phyloP scores from a whole-genome alignment of 2,113 vertebrate genomes.

The Marmota flaviventris region DNA sequence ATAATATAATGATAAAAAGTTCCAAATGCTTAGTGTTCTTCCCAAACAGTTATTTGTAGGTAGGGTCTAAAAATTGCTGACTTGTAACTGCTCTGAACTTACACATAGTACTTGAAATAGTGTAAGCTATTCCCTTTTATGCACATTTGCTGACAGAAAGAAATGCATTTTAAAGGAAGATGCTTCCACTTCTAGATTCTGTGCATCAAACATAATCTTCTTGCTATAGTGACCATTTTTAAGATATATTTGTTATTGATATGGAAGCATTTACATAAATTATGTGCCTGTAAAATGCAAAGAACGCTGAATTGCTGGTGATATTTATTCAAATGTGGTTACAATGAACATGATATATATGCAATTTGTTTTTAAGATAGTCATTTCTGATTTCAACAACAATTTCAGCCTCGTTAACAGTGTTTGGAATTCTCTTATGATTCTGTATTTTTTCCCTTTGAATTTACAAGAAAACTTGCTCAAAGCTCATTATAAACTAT shows the following conservation, averaged over 20 bases:
- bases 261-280: conserved; percentile 61
- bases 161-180: conserved; percentile 69
- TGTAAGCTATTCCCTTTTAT: conserved; percentile 51
- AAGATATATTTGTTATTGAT: conserved; percentile 67
- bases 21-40: conserved; percentile 32
- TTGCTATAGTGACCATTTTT: conserved; percentile 9
- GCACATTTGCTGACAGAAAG: conserved; percentile 61
- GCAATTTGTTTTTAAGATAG: conserved; percentile 49
- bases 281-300: conserved; percentile 63
- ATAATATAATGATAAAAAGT: conserved; percentile 40
- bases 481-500: conserved; percentile 61
- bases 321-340: conserved; percentile 42
- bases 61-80: conserved; percentile 61
- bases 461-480: conserved; percentile 70
- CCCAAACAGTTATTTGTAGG: conserved; percentile 37
- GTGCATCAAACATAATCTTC: conserved; percentile 62
- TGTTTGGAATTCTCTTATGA: conserved; percentile 54
- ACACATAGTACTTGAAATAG: conserved; percentile 63
- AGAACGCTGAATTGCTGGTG: background rate
- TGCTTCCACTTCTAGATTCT: conserved; percentile 49
- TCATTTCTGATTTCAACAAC: conserved; percentile 62
- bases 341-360: conserved; percentile 14
- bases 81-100: conserved; percentile 34
- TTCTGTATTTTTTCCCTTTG: conserved; percentile 39
- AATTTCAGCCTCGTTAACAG: conserved; percentile 5